Percentiles rank a stretch among this genome's conserved stretches.
These are phyloP conservation scores for Pterostichus niger DNA, from an alignment of 2,888 invertebrate species.

Conservation along the genomic window DNA sequence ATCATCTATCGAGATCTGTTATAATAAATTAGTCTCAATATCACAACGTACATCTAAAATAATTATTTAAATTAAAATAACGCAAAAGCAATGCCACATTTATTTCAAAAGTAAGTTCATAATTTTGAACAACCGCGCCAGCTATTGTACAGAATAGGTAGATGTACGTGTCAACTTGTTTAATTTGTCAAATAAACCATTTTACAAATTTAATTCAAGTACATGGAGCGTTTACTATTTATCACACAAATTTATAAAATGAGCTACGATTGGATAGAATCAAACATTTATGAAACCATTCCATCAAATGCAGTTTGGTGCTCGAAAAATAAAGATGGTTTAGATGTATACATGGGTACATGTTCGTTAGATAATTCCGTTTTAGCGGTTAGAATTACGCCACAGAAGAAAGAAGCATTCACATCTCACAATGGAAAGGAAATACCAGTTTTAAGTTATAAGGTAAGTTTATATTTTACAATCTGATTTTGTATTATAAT, in stretches of 20 bases:
- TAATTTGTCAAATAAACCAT: too few species aligned
- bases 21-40: too few species aligned
- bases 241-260: slow-evolving; percentile 8
- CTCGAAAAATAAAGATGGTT: slow-evolving; percentile 75
- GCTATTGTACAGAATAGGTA: too few species aligned
- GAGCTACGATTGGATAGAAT: slow-evolving; percentile 30
- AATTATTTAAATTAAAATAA: too few species aligned
- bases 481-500: slow-evolving; percentile 3
- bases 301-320: slow-evolving; percentile 43
- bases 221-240: too few species aligned
- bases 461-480: slow-evolving; percentile 73
- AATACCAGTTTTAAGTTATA: slow-evolving; percentile 77
- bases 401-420: slow-evolving; percentile 76
- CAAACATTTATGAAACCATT: not conserved
- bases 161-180: too few species aligned
- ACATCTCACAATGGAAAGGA: slow-evolving; percentile 76
- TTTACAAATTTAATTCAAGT: too few species aligned
- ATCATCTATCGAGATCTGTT: too few species aligned
- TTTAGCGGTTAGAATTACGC: slow-evolving; percentile 77
- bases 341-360: slow-evolving; percentile 78
- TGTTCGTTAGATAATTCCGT: slow-evolving; percentile 77
- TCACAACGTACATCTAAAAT: too few species aligned
- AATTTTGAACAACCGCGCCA: too few species aligned
- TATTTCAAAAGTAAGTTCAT: too few species aligned
- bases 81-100: too few species aligned